Evolutionary conservation across 2,888 invertebrate species (phyloP), one percentile per base, ranked within the genome.

Genomic region (Noctua janthe): DNA sequence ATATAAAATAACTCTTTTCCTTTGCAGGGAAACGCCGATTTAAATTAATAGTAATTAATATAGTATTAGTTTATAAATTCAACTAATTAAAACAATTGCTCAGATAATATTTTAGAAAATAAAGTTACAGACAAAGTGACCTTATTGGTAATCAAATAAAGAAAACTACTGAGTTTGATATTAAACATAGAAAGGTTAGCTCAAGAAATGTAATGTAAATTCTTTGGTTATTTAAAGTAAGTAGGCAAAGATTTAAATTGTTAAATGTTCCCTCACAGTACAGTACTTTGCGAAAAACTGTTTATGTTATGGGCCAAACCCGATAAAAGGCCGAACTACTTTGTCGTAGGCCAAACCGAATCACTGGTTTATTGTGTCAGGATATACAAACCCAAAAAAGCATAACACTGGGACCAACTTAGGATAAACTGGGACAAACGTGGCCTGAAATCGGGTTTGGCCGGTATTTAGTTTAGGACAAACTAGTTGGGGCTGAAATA

Each of bases 121-220:
- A 78, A 81, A 72, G 54, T 76, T 80, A 54, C 56, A 78, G 23
- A 84, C 75, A 76, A 88, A 87, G 89, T 89, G 83, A 35, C 77
- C 89, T 87, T 88, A 89, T 80, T 80, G 85, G 85, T 81, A 74
- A 78, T 69, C 35, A 78, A 85, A 76, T 82, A 76, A 64, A 66
- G 39, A 75, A 79, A 73, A 73, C 72, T 39, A 78, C 66, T 59
- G 80, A 81, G 77, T 82, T 82, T 80, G 84, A 89, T 87, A 84
- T 89, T 89, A 62, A 76, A 75, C 71, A 47, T 74, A 74, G 51
- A 72, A 66, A 80, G 66, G 39, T 69, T 80, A 74, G 76, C 81
- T 85, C 69, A 79, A 80, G 56, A 59, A 79, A 77, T 80, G 71
- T 71, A 74, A 64, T 74, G 43, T 71, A 66, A 71, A 84, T 35